Percentiles rank a stretch among this genome's conserved stretches.
phyloP scores from a whole-genome alignment of 2,888 invertebrate genomes.

The Cecidostiba fungosa region DNA sequence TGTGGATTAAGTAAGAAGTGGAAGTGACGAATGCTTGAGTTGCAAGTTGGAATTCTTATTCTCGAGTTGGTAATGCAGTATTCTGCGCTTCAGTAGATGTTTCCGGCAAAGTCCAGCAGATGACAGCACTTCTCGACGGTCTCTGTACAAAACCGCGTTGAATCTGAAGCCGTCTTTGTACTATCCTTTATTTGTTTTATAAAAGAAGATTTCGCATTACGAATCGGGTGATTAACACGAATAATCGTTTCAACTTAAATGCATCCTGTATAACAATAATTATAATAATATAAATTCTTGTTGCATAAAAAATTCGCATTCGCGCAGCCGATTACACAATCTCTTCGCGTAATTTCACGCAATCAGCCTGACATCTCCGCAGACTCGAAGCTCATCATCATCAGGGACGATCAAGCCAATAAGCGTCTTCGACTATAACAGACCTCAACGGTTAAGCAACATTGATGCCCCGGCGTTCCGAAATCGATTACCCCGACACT shows the following conservation, averaged over 20 bases:
- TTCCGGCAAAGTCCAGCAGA: slow-evolving; percentile 29
- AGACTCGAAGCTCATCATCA: slow-evolving; percentile 14
- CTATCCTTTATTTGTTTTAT: no score
- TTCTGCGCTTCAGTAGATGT: slow-evolving; percentile 8
- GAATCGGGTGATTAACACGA: no score
- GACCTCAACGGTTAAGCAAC: neutral
- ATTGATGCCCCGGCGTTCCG: neutral
- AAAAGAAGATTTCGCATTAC: no score
- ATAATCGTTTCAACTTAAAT: no score
- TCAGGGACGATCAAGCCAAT: neutral
- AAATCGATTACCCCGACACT: slow-evolving; percentile 17
- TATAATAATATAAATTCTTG: no score
- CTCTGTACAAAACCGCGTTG: neutral
- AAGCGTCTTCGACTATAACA: no score
- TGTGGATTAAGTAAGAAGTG: neutral
- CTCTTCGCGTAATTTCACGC: neutral
- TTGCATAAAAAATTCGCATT: no score
- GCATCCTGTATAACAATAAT: no score
- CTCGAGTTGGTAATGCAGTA: slow-evolving; percentile 29
- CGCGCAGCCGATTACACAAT: no score
- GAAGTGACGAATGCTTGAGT: neutral
- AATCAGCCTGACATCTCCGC: neutral
- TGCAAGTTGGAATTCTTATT: neutral
- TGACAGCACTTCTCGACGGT: slow-evolving; percentile 59
- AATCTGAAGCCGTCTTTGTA: neutral